phyloP scores from a whole-genome alignment of 2,113 vertebrate species.

The Sclerurus mexicanus region DNA sequence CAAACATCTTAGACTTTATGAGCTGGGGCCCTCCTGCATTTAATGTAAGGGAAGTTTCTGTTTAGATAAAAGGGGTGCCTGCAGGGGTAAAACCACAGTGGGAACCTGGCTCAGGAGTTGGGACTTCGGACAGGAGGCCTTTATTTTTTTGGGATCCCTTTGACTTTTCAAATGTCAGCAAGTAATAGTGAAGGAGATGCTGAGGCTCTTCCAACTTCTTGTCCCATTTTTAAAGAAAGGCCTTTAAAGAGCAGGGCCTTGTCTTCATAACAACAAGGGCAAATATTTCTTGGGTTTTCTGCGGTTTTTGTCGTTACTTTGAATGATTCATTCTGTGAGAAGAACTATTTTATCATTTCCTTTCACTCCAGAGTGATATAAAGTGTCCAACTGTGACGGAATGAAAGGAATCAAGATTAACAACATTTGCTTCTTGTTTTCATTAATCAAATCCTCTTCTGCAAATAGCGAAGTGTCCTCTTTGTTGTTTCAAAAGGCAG shows the following conservation, averaged over 20 bases:
- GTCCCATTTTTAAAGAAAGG: background rate
- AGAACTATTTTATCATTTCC: background rate
- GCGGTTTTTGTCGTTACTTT: background rate
- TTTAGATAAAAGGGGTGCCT: background rate
- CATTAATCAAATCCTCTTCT: background rate
- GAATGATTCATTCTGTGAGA: background rate
- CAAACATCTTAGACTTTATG: background rate
- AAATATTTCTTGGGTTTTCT: background rate
- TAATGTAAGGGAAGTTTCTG: background rate
- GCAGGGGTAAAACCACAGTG: background rate
- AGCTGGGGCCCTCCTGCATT: background rate
- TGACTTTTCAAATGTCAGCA: background rate
- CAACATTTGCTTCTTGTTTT: background rate
- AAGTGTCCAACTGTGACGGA: background rate
- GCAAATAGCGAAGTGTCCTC: background rate
- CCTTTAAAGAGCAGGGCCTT: background rate
- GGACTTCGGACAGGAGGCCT: background rate
- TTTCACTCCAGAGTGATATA: background rate
- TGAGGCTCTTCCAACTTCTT: background rate
- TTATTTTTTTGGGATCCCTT: background rate
- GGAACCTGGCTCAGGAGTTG: background rate
- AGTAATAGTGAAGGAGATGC: background rate
- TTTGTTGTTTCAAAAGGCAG: background rate
- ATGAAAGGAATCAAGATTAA: background rate
- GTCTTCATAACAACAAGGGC: background rate